Base-by-base conservation (phyloP, 2,113 vertebrate species). In the Empidonax alnorum region DNA sequence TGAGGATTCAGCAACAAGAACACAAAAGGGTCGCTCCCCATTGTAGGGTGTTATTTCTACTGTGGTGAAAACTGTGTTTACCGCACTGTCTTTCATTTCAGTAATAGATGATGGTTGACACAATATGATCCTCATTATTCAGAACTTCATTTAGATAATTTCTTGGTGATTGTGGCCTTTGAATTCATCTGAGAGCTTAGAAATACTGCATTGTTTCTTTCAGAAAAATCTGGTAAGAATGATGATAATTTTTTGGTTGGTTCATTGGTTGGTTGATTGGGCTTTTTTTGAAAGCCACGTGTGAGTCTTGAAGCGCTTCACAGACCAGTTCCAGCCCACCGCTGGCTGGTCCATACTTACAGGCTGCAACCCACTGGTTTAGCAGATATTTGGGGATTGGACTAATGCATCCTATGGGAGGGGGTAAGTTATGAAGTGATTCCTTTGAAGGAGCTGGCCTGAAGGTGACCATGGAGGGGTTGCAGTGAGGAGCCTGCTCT, bases 1-100 rank as follows among this genome's bases (percentile, higher is more conserved):
- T 76, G 50, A 81, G 65, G n/a, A 67, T 89, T 86, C 79, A 81
- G 65, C 88, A 94, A 58, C 68, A 81, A 78, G 88, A 87, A 41
- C 56, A 78, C 39, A 72, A 53, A 76, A 93, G 86, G n/a, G 80
- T 75, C 28, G 25, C 71, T 90, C 72, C 59, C 55, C 3, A 0
- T 7, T 69, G 90, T 46, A 76, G 10, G 37, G 13, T 79, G 44
- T 77, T 93, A 41, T 59, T 96, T 35, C 56, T 50, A 35, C 55
- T 71, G n/a, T 5, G 10, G 25, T 42, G 39, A 79, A 71, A 63
- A 22, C 19, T 22, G 4, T 6, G 75, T 86, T 84, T 12, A 3
- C 3, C 6, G 7, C 25, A 37, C 56, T 44, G 10, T 50, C 42
- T 83, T 87, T 74, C 2, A 0, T 78, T 72, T 91, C 49, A 24